Percentiles rank a stretch among this genome's conserved stretches.
These are phyloP conservation scores for Xerus inauris DNA, from an alignment of 2,113 vertebrate species.

Conservation along the genomic window DNA sequence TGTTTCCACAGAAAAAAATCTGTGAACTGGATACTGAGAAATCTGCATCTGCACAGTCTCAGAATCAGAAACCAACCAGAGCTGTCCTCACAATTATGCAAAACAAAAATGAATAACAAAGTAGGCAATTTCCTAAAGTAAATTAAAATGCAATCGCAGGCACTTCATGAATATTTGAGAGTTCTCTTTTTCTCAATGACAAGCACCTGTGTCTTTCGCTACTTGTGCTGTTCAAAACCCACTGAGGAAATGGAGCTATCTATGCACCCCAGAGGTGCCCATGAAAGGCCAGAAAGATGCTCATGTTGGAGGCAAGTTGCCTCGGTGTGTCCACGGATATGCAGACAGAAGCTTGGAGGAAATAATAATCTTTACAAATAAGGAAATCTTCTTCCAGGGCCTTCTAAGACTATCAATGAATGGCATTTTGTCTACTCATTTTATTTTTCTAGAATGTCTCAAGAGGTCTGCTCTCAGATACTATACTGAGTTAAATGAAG, in stretches of 20 bases:
- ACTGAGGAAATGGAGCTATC: slow-evolving; percentile 58
- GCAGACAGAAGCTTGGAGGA: not conserved
- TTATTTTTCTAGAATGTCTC: not conserved
- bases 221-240: slow-evolving; percentile 62
- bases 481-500: not conserved
- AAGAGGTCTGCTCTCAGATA: not conserved
- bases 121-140: slow-evolving; percentile 80
- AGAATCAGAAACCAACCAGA: slow-evolving; percentile 70
- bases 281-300: slow-evolving; percentile 6
- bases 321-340: not conserved
- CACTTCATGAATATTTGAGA: slow-evolving; percentile 83
- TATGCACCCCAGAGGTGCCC: slow-evolving; percentile 53
- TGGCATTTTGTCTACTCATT: not conserved
- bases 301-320: not conserved
- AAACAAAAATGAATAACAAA: slow-evolving; percentile 84
- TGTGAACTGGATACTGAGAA: slow-evolving; percentile 39
- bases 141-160: slow-evolving; percentile 84
- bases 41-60: slow-evolving; percentile 71
- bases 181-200: slow-evolving; percentile 74
- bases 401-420: not conserved
- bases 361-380: not conserved
- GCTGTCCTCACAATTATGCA: slow-evolving; percentile 77
- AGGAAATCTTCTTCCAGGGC: not conserved
- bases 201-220: slow-evolving; percentile 78
- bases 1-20: slow-evolving; percentile 79